These are phyloP conservation scores for Phania funesta DNA, from an alignment of 2,888 invertebrate species.

Conservation along the genomic window DNA sequence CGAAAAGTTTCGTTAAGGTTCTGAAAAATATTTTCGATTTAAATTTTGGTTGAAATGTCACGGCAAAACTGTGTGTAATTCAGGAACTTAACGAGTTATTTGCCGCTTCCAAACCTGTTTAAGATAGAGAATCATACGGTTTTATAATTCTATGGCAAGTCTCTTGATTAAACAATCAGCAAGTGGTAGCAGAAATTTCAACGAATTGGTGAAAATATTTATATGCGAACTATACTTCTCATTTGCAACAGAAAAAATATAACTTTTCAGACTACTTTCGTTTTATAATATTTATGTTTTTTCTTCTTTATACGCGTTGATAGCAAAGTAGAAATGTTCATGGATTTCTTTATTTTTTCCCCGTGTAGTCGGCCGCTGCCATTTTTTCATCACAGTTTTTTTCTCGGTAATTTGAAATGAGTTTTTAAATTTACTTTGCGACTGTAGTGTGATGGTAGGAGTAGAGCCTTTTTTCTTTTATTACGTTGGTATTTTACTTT, in stretches of 20 bases:
- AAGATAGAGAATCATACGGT: too few species aligned
- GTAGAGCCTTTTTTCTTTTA: constrained; percentile 17
- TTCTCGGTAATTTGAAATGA: constrained; percentile 44
- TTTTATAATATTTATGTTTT: not conserved
- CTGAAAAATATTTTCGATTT: too few species aligned
- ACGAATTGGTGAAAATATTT: too few species aligned
- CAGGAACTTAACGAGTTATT: too few species aligned
- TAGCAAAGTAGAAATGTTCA: constrained; percentile 50
- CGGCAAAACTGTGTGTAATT: too few species aligned
- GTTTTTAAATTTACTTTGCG: constrained; percentile 53
- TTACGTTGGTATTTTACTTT: constrained; percentile 27
- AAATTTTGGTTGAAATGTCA: too few species aligned
- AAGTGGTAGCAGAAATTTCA: too few species aligned
- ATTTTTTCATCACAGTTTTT: constrained; percentile 35
- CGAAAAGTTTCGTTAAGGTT: not conserved
- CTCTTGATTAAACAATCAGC: too few species aligned
- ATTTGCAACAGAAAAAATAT: not conserved
- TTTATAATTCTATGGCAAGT: too few species aligned
- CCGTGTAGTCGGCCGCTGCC: not conserved
- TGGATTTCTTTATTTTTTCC: constrained; percentile 46
- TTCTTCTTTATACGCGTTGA: constrained; percentile 36
- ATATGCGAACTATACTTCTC: too few species aligned
- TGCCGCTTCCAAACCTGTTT: too few species aligned
- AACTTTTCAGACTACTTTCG: not conserved
- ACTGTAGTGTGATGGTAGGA: not conserved